Base-by-base conservation (phyloP, 1,140 invertebrate species). In the Prorops nasuta region DNA sequence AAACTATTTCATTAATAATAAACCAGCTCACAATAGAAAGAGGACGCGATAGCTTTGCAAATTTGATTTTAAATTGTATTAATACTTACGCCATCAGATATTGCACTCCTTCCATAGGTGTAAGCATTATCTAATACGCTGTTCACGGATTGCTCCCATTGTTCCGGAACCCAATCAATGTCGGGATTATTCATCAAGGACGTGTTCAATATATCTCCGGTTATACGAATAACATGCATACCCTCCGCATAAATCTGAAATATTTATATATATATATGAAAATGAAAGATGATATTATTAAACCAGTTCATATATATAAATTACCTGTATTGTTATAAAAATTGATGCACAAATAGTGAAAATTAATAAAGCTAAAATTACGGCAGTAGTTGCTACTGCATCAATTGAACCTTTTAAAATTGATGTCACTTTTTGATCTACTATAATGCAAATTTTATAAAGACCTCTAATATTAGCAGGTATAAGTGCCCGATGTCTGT, bases 171-270 rank as follows among this genome's bases (percentile, higher is more conserved):
- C 76, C 76, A 78, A 42, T 78, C 76, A 24, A 91, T 80, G 65
- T 96, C 92, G 19, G 92, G 90, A 78, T 96, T 89, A 71, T 91
- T 86, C 9, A 91, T 88, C 17, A 95, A 83, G 9, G 92, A 94
- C 58, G 87, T 86, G 78, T 98, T 97, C 9, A 98, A 82, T 10
- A 98, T 80, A 73, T 92, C 92, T 41, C 91, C 89, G 18, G 87
- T 88, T 34, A 97, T 81, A 72, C 93, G 88, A 16, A 97, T 84
- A 19, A 98, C 81, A 64, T 96, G 92, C 67, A 98, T 89, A 16
- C 91, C 93, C 80, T 98, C 96, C 12, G 89, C 90, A 71, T 98
- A 98, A 47, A 97, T 86, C 90, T 97, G 74, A 60, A 76, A 79
- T 55, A 69, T 28, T 28, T 28, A 28, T 28, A 28, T 6, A 28